Base-by-base conservation (phyloP, 2,113 vertebrate species). In the Onychostoma macrolepis region DNA sequence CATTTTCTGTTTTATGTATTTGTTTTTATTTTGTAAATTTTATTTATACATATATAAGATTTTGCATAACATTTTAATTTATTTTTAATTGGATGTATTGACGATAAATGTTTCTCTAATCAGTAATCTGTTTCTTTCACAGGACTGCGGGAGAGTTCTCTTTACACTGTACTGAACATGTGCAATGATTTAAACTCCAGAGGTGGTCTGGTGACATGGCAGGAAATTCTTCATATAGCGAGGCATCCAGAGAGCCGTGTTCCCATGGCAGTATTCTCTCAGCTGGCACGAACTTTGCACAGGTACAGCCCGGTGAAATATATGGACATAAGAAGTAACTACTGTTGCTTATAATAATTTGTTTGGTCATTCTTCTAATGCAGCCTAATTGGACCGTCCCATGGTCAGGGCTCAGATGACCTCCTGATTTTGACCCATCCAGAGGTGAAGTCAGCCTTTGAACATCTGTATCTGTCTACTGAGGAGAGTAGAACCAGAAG, bases 141-240 rank as follows among this genome's bases (percentile, higher is more conserved):
- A 98, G 97, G 96, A 9, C 89, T 98, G 85, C 95, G 92, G 8
- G 95, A 96, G 91, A 90, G 93, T 71, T 96, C 97, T 86, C 92
- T 98, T 9, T 96, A 95, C 45, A 90, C 91, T 24, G 74, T 97
- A 8, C 90, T 98, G 86, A 94, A 94, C 90, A 92, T 92, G 0
- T 96, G 96, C 92, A 92, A 78, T 24, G 69, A 89, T 43, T 88
- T 97, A 24, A 91, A 85, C 56, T 86, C 86, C 36, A 53, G 74
- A 24, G 86, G 74, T 0, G 85, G 21, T 4, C 67, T 26, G 1
- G 12, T 92, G 71, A 82, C 88, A 19, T 96, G 96, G 96, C 90
- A 93, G 72, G 91, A 96, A 85, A 92, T 90, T 15, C 87, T 96
- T 63, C 72, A 89, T 26, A 90, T 93, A 50, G 92, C 87, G 63